Percentiles rank a stretch among this genome's conserved stretches.
phyloP scores from a whole-genome alignment of 2,113 vertebrate species.

The Paedocypris sp. region DNA sequence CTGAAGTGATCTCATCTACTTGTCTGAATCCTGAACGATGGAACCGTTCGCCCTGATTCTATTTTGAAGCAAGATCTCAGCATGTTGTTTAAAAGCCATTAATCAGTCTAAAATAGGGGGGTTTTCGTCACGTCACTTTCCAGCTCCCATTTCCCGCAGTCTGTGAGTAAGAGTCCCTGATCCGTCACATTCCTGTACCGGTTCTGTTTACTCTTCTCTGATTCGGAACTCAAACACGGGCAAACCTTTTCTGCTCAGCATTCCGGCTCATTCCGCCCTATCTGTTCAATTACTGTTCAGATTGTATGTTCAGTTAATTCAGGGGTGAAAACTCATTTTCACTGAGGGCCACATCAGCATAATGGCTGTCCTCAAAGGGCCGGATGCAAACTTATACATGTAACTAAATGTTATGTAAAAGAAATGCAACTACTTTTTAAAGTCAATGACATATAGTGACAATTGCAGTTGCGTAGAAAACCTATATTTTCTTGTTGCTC shows the following conservation, averaged over 20 bases:
- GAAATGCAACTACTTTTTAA: too few species aligned
- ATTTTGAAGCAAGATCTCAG: background rate
- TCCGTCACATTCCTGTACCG: conserved; percentile 12
- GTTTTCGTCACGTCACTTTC: conserved; percentile 15
- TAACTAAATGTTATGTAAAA: too few species aligned
- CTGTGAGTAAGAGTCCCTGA: conserved; percentile 19
- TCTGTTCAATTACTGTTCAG: background rate
- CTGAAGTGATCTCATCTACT: too few species aligned
- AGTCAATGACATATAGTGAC: too few species aligned
- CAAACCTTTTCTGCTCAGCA: background rate
- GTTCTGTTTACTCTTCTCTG: conserved; percentile 18
- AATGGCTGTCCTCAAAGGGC: too few species aligned
- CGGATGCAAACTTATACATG: too few species aligned
- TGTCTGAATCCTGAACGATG: background rate
- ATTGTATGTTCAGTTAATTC: too few species aligned
- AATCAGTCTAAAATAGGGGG: conserved; percentile 15
- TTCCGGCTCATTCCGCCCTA: background rate
- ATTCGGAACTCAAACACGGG: conserved; percentile 7
- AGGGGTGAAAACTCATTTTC: too few species aligned
- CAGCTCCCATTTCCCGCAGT: conserved; percentile 31
- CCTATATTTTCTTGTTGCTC: too few species aligned
- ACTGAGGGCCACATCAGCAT: too few species aligned
- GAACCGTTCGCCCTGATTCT: background rate
- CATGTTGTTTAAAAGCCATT: conserved; percentile 6
- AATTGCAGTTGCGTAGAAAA: too few species aligned